Percentiles rank a stretch among this genome's conserved stretches.
Evolutionary conservation across 2,113 vertebrate species (phyloP).

Genomic region (Budorcas taxicolor): DNA sequence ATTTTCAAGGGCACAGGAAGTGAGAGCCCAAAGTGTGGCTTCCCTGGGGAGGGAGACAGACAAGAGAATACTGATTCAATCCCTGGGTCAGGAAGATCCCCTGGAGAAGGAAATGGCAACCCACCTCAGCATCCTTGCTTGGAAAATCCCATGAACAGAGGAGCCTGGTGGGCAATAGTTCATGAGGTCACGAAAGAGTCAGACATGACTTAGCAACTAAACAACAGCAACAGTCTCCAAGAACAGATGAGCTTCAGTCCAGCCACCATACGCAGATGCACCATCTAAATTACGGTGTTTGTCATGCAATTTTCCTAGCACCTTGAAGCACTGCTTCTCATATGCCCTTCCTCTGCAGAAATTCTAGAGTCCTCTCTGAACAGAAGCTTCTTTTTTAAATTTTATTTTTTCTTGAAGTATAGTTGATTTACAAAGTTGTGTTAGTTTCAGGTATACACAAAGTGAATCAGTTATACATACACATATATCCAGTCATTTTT

Average conservation of each 20-base stretch:
- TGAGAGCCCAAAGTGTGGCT: not conserved
- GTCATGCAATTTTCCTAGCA: not conserved
- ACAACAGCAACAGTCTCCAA: not conserved
- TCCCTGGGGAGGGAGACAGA: not conserved
- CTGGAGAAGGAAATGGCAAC: not conserved
- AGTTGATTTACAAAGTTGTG: not conserved
- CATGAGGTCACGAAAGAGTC: not conserved
- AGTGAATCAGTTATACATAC: not conserved
- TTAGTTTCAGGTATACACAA: not conserved
- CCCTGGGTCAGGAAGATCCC: not conserved
- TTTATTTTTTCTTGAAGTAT: not conserved
- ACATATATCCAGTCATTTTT: not conserved
- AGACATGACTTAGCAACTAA: not conserved
- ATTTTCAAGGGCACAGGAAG: not conserved
- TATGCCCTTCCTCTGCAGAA: not conserved
- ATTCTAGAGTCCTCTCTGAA: not conserved
- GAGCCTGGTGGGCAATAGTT: not conserved
- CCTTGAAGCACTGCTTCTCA: not conserved
- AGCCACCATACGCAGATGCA: not conserved
- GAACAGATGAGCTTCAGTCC: not conserved
- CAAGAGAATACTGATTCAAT: not conserved
- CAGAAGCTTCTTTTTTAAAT: not conserved
- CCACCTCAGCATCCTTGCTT: not conserved
- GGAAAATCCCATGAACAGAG: not conserved
- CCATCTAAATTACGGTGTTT: not conserved